Base-by-base conservation (phyloP, 2,888 invertebrate genomes). In the Drosophila meridionalis region DNA sequence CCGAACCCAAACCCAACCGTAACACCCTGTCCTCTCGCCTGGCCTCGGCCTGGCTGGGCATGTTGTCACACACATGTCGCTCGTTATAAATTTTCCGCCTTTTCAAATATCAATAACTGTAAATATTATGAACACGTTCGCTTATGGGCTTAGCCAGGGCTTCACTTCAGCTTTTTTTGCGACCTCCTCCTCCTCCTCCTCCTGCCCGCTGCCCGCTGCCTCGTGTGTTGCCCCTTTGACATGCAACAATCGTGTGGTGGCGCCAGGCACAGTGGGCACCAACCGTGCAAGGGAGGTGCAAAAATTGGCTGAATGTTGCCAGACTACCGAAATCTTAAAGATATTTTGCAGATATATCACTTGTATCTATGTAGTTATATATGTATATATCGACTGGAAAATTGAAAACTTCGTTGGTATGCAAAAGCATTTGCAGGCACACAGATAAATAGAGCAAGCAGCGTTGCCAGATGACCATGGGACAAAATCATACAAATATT, bases 51-150 rank as follows among this genome's bases (percentile, higher is more conserved):
- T 20, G 12, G 11, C 40, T 3, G 48, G 80, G 80, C 78, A 76
- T 82, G 87, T 90, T 90, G 89, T 89, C 89, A 80, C 87, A 89
- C 87, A 88, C 87, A 87, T 87, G 86, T 90, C 90, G 91, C 82
- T 90, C 77, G 90, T 90, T 91, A 92, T 89, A 92, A 92, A 92
- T 91, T 92, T 92, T 92, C 92, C 91, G 92, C 91, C 91, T 91
- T 92, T 91, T 92, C 92, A 92, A 92, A 92, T 92, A 92, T 92
- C 92, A 92, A 92, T 92, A 92, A 92, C 92, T 87, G 91, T 92
- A 92, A 92, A 92, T 92, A 92, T 92, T 92, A 92, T 92, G 92
- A 92, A 92, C 92, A 92, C 92, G 92, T 92, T 83, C 90, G 81
- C 79, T 87, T 81, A 90, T 90, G 79, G 85, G 85, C 85, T 84